Evolutionary conservation across 2,888 invertebrate genomes (phyloP).

Genomic region (Protula sp.): DNA sequence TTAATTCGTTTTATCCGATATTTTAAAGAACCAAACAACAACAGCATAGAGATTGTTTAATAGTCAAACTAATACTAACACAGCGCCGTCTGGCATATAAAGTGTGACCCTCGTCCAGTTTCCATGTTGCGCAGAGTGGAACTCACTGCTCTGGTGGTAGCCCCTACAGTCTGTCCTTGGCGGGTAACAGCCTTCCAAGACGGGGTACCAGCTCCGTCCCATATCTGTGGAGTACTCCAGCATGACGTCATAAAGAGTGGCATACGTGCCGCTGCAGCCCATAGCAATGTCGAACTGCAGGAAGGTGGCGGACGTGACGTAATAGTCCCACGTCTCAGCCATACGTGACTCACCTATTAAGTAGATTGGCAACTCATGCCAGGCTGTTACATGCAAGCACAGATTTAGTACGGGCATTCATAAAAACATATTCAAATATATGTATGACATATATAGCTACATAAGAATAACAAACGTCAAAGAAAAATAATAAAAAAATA

Average conservation of each 20-base stretch:
- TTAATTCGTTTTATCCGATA: too few relatives aligned
- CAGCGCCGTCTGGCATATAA: constrained; percentile 46
- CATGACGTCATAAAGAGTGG: constrained; percentile 41
- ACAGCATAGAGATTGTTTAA: too few relatives aligned
- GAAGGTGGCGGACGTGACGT: constrained; percentile 50
- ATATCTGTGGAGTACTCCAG: constrained; percentile 53
- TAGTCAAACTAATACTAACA: too few relatives aligned
- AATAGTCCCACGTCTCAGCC: constrained; percentile 55
- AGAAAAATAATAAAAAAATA: too few relatives aligned
- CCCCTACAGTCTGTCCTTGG: constrained; percentile 50
- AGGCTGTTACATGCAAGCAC: neutral
- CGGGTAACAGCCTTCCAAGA: constrained; percentile 49
- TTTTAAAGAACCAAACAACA: too few relatives aligned
- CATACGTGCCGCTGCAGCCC: constrained; percentile 47
- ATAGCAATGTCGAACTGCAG: constrained; percentile 55
- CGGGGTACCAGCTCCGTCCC: constrained; percentile 51
- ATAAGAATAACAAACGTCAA: too few relatives aligned
- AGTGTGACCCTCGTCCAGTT: constrained; percentile 53
- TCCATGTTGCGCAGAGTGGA: constrained; percentile 40
- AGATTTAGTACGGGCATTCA: neutral
- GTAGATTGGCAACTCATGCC: too few relatives aligned
- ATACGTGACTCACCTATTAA: constrained; percentile 33
- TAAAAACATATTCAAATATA: neutral
- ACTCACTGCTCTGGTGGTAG: constrained; percentile 47
- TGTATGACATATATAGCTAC: neutral